Conservation (phyloP, 1,140 invertebrate genomes). For the Diorhabda carinulata region DNA sequence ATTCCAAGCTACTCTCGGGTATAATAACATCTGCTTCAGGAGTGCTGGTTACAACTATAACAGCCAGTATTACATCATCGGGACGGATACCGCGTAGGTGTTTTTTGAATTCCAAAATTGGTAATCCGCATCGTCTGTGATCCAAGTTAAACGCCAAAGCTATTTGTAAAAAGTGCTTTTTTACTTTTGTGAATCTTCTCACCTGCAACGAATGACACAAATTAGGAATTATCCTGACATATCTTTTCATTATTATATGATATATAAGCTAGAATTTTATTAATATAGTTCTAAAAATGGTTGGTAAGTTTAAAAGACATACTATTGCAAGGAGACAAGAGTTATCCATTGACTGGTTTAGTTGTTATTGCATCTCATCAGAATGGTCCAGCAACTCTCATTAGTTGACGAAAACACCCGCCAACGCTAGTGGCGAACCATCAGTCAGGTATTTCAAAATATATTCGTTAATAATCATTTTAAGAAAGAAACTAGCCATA, state of each 20-base stretch:
- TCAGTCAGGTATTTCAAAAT: no score
- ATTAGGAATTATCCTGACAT: background rate
- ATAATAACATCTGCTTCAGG: background rate
- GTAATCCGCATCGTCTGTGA: slow-evolving; percentile 22
- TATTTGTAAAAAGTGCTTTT: background rate
- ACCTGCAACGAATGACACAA: slow-evolving; percentile 13
- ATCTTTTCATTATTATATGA: background rate
- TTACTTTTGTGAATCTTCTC: slow-evolving; percentile 21
- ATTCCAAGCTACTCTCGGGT: slow-evolving; percentile 21
- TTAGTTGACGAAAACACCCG: no score
- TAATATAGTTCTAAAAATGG: background rate
- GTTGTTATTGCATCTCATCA: no score
- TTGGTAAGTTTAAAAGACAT: background rate
- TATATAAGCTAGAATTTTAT: background rate
- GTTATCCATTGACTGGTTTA: background rate
- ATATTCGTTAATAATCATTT: no score
- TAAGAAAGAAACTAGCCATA: no score
- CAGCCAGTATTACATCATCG: slow-evolving; percentile 15
- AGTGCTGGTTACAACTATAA: slow-evolving; percentile 11
- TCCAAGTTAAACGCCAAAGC: slow-evolving; percentile 24
- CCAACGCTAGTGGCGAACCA: no score
- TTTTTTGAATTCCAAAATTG: slow-evolving; percentile 2
- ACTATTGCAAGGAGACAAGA: background rate
- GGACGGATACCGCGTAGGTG: background rate
- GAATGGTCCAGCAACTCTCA: no score